Conservation (phyloP, 2,888 invertebrate species). For the Protula sp. region DNA sequence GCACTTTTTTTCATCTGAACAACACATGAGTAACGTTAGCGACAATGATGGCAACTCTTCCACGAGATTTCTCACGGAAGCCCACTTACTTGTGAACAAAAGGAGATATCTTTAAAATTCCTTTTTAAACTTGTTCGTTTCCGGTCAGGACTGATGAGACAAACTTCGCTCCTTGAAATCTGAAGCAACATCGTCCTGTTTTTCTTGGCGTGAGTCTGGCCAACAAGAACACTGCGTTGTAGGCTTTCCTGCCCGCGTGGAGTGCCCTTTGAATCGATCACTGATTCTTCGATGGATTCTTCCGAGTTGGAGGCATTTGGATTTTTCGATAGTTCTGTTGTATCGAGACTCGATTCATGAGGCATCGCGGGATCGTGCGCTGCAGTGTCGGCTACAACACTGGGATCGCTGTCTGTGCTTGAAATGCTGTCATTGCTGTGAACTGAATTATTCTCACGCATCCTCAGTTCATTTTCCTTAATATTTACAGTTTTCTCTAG, state of each 20-base stretch:
- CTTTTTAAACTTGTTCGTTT: slow-evolving; percentile 84
- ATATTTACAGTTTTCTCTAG: slow-evolving; percentile 36
- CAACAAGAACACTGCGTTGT: background rate
- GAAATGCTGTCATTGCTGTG: background rate
- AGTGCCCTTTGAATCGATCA: too few species aligned
- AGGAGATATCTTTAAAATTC: slow-evolving; percentile 80
- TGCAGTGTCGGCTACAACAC: background rate
- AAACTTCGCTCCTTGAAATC: slow-evolving; percentile 79
- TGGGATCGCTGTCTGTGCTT: background rate
- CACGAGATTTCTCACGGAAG: too few species aligned
- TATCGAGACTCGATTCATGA: too few species aligned
- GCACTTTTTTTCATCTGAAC: too few species aligned
- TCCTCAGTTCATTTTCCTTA: slow-evolving; percentile 41
- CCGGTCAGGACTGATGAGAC: slow-evolving; percentile 86
- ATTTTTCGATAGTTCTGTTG: background rate
- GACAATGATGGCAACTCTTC: too few species aligned
- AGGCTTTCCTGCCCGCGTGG: background rate
- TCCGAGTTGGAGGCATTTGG: background rate
- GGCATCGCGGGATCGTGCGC: background rate
- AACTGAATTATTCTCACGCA: background rate
- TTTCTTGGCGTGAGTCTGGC: background rate
- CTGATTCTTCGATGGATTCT: background rate
- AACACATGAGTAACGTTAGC: too few species aligned
- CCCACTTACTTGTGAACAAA: slow-evolving; percentile 67
- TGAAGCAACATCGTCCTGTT: slow-evolving; percentile 77